A percentile compares a stretch with the other conserved stretches of the same genome.
phyloP scores from a whole-genome alignment of 2,888 invertebrate genomes.

The Tortricodes alternella region DNA sequence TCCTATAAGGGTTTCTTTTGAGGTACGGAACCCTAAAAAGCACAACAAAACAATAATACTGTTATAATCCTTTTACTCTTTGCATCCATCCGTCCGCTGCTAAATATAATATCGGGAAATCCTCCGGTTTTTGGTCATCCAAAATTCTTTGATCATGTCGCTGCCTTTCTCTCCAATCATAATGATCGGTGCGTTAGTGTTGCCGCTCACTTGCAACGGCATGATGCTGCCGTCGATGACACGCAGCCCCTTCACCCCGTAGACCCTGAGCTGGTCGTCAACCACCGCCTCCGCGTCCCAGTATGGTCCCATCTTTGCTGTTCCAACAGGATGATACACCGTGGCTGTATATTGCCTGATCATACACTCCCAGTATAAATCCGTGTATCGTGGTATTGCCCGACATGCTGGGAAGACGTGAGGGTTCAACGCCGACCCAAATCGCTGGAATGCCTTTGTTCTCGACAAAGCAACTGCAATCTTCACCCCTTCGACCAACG shows the following conservation, averaged over 20 bases:
- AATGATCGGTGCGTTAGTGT: constrained; percentile 93
- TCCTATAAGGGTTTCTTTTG: too few species aligned
- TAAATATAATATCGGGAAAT: constrained; percentile 63
- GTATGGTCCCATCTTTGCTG: constrained; percentile 94
- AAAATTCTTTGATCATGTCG: constrained; percentile 93
- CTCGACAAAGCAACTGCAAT: constrained; percentile 90
- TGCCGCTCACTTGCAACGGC: constrained; percentile 93
- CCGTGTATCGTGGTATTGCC: constrained; percentile 86
- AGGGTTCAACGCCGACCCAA: constrained; percentile 87
- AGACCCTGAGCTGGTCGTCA: constrained; percentile 89
- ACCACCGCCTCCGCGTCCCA: constrained; percentile 93
- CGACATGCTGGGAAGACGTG: constrained; percentile 90
- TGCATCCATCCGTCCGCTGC: not conserved
- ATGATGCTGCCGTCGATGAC: constrained; percentile 94
- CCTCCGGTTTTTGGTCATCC: constrained; percentile 83
- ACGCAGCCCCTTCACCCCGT: constrained; percentile 89
- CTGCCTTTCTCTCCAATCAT: constrained; percentile 96
- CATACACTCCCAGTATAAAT: constrained; percentile 94
- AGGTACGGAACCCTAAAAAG: too few species aligned
- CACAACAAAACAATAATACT: constrained; percentile 4
- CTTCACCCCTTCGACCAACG: constrained; percentile 92
- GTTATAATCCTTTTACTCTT: not conserved
- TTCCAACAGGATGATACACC: constrained; percentile 93
- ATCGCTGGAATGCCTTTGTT: constrained; percentile 89
- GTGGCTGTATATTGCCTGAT: constrained; percentile 91